Evolutionary conservation across 2,113 vertebrate species (phyloP).

Genomic region (Asarcornis scutulata): DNA sequence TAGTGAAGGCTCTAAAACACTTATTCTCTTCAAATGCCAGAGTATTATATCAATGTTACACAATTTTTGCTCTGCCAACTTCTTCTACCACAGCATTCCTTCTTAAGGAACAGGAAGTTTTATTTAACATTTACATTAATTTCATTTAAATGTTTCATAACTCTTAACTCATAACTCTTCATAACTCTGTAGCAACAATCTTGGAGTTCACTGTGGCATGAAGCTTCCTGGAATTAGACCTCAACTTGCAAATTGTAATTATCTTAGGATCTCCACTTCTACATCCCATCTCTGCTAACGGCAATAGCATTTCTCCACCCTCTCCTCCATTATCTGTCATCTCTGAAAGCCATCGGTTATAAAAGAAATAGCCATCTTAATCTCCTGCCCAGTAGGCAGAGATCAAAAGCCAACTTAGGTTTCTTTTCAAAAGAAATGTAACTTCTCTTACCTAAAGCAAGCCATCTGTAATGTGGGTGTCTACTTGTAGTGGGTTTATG

Average conservation of each 20-base stretch:
- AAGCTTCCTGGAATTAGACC: neutral
- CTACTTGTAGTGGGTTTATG: neutral
- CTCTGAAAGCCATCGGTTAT: neutral
- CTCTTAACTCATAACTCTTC: neutral
- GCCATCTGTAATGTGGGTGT: neutral
- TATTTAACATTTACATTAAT: neutral
- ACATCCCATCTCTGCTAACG: neutral
- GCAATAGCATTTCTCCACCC: neutral
- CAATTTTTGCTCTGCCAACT: neutral
- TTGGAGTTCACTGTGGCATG: neutral
- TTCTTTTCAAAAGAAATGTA: neutral
- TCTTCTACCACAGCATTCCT: neutral
- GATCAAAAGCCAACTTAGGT: neutral
- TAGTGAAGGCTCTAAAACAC: neutral
- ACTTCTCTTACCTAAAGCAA: neutral
- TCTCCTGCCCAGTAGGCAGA: neutral
- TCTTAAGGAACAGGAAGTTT: neutral
- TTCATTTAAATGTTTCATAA: neutral
- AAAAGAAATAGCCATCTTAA: neutral
- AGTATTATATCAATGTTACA: neutral
- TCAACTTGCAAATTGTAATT: neutral
- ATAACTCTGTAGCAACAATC: neutral
- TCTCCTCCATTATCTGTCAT: neutral
- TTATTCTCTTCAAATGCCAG: neutral
- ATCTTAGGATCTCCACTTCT: neutral